A percentile compares a stretch with the other conserved stretches of the same genome.
phyloP scores from a whole-genome alignment of 2,888 invertebrate genomes.

The Achlya flavicornis region DNA sequence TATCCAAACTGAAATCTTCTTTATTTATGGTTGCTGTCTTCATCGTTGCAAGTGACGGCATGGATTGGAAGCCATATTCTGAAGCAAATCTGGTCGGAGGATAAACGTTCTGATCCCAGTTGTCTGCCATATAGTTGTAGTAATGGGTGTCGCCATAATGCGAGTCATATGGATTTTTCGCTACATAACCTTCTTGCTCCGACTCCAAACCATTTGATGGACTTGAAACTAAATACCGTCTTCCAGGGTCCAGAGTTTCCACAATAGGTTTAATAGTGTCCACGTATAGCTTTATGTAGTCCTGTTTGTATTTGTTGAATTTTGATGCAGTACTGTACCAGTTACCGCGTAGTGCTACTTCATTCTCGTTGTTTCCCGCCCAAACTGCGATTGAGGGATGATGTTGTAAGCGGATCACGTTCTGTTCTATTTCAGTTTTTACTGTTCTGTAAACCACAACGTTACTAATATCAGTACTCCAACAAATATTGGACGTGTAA shows the following conservation, averaged over 20 bases:
- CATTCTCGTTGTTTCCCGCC: conserved; percentile 99
- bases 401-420: conserved; percentile 91
- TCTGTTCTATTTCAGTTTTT: conserved; percentile 89
- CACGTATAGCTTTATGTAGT: conserved; percentile 93
- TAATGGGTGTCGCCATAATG: conserved; percentile 96
- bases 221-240: conserved; percentile 93
- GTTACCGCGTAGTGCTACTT: conserved; percentile 91
- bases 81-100: conserved; percentile 95
- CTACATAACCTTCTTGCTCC: conserved; percentile 89
- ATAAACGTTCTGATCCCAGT: conserved; percentile 91
- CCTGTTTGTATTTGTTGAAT: conserved; percentile 85
- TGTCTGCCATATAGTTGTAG: conserved; percentile 92
- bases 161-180: conserved; percentile 89
- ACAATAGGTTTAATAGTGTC: conserved; percentile 88
- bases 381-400: conserved; percentile 95
- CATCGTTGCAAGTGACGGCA: conserved; percentile 90
- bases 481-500: neutral
- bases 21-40: conserved; percentile 80
- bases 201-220: conserved; percentile 94
- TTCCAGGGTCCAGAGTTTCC: conserved; percentile 82
- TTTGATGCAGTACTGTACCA: conserved; percentile 88
- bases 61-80: conserved; percentile 97
- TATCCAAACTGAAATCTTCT: conserved; percentile 79
- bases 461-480: neutral
- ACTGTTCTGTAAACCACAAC: conserved; percentile 83